These are phyloP conservation scores for Nephila pilipes DNA, from an alignment of 1,140 invertebrate genomes.

Conservation along the genomic window DNA sequence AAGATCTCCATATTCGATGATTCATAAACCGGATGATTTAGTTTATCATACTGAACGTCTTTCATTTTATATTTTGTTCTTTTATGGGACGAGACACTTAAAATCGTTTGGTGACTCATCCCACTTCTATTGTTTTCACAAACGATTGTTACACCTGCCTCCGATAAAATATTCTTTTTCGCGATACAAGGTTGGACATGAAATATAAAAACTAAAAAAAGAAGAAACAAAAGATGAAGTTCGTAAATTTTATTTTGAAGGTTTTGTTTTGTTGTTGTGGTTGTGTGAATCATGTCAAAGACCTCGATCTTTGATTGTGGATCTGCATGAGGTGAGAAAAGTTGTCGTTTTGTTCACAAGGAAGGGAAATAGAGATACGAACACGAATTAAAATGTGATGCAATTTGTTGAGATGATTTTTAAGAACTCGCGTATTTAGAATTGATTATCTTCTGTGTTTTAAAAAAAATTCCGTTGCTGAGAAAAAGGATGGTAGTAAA, in stretches of 20 bases:
- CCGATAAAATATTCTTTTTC: background rate
- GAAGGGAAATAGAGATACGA: background rate
- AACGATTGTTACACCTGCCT: constrained; percentile 33
- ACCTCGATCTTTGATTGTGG: background rate
- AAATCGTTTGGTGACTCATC: background rate
- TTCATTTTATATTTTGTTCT: background rate
- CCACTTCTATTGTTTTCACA: background rate
- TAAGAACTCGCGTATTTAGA: too few species aligned
- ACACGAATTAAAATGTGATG: too few species aligned
- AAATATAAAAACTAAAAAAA: too few species aligned
- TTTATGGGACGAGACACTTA: background rate
- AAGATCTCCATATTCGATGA: background rate
- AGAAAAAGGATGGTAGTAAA: too few species aligned
- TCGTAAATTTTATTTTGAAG: background rate
- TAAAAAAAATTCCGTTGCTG: too few species aligned
- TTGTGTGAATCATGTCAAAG: constrained; percentile 6
- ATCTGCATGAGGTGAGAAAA: background rate
- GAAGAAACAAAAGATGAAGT: background rate
- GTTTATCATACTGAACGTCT: background rate
- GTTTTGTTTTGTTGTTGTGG: background rate
- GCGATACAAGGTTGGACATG: background rate
- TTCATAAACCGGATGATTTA: constrained; percentile 21
- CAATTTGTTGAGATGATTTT: too few species aligned
- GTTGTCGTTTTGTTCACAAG: background rate
- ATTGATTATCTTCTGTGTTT: too few species aligned